These are phyloP conservation scores for Tympanoctomys barrerae DNA, from an alignment of 2,797 vertebrate species.

Conservation along the genomic window DNA sequence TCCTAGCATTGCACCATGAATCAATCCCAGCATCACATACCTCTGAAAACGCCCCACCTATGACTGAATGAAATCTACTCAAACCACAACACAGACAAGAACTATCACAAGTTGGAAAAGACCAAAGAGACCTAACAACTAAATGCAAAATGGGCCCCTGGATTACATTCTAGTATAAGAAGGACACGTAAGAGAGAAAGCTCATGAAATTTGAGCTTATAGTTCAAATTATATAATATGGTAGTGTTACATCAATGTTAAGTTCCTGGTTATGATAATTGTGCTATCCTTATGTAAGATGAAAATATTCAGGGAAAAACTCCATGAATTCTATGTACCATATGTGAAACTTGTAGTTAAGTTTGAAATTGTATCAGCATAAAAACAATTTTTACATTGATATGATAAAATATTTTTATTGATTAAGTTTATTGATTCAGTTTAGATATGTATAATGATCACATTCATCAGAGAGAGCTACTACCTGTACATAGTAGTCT, in stretches of 20 bases:
- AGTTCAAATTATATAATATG: not conserved
- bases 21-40: not conserved
- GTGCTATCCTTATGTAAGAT: not conserved
- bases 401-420: not conserved
- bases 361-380: slow-evolving; percentile 49
- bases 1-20: not conserved
- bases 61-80: not conserved
- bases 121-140: not conserved
- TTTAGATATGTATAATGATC: not conserved
- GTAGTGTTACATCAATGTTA: not conserved
- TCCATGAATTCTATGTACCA: not conserved
- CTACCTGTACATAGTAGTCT: not conserved
- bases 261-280: slow-evolving; percentile 1
- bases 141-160: not conserved
- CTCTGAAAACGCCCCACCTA: not conserved
- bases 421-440: not conserved
- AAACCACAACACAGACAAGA: not conserved
- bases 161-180: not conserved
- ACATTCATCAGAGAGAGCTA: not conserved
- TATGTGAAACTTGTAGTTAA: not conserved
- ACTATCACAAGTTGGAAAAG: not conserved
- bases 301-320: not conserved
- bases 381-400: slow-evolving; percentile 6
- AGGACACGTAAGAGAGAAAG: not conserved
- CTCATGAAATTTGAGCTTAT: not conserved